phyloP scores from a whole-genome alignment of 1,140 invertebrate genomes.

The Nasonia longicornis region DNA sequence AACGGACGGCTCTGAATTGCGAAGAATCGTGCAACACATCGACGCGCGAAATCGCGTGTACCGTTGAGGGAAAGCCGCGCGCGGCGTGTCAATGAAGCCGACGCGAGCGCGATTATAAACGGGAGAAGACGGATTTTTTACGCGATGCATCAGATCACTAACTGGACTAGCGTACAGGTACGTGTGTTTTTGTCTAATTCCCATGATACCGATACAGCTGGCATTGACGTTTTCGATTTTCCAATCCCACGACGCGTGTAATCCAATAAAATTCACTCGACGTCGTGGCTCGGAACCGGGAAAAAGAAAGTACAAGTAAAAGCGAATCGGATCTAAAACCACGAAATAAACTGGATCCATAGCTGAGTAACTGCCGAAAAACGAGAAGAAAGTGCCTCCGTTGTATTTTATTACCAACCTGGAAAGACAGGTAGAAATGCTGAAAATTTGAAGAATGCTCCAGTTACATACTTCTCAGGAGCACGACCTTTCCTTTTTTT shows the following conservation, averaged over 20 bases:
- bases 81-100: conserved; percentile 6
- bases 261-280: not conserved
- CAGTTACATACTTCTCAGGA: conserved; percentile 2
- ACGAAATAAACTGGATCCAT: conserved; percentile 6
- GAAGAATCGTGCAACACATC: not conserved
- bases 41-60: conserved; percentile 3
- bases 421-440: not conserved
- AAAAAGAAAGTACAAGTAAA: conserved; percentile 27
- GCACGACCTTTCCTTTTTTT: not conserved
- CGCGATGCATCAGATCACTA: not conserved
- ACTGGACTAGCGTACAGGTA: too few species aligned
- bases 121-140: not conserved
- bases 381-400: conserved; percentile 7
- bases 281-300: not conserved
- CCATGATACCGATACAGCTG: too few species aligned
- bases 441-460: conserved; percentile 5
- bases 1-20: not conserved
- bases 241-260: not conserved
- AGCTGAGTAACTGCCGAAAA: not conserved
- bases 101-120: not conserved
- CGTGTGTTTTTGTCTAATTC: not conserved
- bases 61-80: conserved; percentile 11
- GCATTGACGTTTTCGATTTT: not conserved
- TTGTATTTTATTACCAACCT: conserved; percentile 17
- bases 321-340: conserved; percentile 28